These are phyloP conservation scores for Mustelus asterias DNA, from an alignment of 2,113 vertebrate species.

Conservation along the genomic window DNA sequence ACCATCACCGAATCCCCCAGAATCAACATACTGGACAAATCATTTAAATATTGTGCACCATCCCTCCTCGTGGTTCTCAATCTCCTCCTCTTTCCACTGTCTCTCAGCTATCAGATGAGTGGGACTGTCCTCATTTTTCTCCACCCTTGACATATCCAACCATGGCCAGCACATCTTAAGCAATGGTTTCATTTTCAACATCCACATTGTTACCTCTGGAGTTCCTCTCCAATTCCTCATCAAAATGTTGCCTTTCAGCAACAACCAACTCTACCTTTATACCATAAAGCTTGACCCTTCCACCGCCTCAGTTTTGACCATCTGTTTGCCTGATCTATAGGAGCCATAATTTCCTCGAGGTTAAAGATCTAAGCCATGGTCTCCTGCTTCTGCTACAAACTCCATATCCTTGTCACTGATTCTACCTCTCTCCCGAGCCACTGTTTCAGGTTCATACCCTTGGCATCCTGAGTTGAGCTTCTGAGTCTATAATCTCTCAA, in stretches of 20 bases:
- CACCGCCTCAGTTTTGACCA: background rate
- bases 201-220: background rate
- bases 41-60: background rate
- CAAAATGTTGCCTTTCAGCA: background rate
- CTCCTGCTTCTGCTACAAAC: background rate
- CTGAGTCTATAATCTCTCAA: background rate
- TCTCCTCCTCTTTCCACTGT: background rate
- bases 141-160: background rate
- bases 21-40: too few relatives aligned
- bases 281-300: background rate
- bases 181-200: background rate
- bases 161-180: background rate
- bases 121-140: background rate
- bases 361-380: background rate
- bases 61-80: background rate
- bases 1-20: too few relatives aligned
- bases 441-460: background rate
- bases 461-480: background rate
- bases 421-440: background rate
- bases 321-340: background rate
- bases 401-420: background rate
- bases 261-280: background rate
- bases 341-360: background rate
- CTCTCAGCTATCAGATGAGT: background rate
- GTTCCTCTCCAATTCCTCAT: background rate